phyloP scores from a whole-genome alignment of 2,797 vertebrate species.

The Hydrolagus colliei region DNA sequence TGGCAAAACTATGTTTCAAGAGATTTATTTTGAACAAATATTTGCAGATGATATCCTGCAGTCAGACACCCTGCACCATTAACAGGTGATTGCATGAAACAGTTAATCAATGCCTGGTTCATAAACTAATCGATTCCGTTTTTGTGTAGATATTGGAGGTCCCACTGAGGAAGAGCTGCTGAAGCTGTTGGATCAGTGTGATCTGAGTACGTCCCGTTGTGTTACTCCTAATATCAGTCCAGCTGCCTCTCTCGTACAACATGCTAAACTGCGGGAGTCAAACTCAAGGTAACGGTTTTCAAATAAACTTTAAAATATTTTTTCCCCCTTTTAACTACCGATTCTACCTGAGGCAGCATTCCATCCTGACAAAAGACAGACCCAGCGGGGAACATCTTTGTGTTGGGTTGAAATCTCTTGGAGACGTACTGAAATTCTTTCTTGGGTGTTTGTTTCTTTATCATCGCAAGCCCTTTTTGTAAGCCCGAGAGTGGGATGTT shows the following conservation, averaged over 20 bases:
- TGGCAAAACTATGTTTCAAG: no score
- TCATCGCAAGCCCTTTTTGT: neutral
- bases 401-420: neutral
- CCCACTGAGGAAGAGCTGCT: slow-evolving; percentile 90
- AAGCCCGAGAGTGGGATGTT: neutral
- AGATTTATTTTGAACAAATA: no score
- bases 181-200: slow-evolving; percentile 89
- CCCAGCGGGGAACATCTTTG: neutral
- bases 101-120: neutral
- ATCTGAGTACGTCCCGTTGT: slow-evolving; percentile 89
- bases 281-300: slow-evolving; percentile 69
- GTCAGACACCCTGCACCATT: no score
- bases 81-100: no score
- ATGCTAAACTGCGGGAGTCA: slow-evolving; percentile 81
- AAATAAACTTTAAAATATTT: slow-evolving; percentile 4
- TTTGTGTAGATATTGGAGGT: slow-evolving; percentile 70
- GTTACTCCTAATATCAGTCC: slow-evolving; percentile 94
- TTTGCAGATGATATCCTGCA: no score
- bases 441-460: neutral
- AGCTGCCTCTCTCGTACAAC: slow-evolving; percentile 84
- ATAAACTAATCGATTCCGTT: slow-evolving; percentile 31
- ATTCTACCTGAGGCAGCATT: neutral
- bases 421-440: slow-evolving; percentile 7
- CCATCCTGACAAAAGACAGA: neutral
- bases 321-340: neutral